Conservation (phyloP, 2,888 invertebrate species). For the Antitype chi region DNA sequence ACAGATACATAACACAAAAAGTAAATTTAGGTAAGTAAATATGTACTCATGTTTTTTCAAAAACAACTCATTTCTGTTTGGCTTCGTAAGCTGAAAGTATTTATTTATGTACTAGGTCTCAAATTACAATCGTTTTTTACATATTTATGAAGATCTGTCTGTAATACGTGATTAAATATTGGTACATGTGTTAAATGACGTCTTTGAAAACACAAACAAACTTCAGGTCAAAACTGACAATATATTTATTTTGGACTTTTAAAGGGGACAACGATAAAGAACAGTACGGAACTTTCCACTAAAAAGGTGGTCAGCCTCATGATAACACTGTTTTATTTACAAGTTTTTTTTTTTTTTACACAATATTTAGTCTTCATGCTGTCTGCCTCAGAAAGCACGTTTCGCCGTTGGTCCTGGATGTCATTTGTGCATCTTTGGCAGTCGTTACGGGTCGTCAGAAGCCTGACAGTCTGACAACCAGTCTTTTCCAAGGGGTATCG, state of each 20-base stretch:
- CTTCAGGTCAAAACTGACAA: not conserved
- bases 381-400: not conserved
- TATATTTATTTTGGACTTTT: not conserved
- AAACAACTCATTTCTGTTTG: slow-evolving; percentile 26
- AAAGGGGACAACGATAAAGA: slow-evolving; percentile 19
- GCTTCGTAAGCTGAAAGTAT: slow-evolving; percentile 14
- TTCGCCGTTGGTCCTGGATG: too few species aligned
- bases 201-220: not conserved
- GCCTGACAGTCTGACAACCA: too few species aligned
- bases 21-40: slow-evolving; percentile 24
- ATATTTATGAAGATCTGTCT: slow-evolving; percentile 24
- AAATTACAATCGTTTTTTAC: slow-evolving; percentile 38
- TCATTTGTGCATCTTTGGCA: too few species aligned
- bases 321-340: not conserved
- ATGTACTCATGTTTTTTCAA: slow-evolving; percentile 25
- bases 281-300: not conserved
- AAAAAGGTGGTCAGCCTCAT: not conserved
- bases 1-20: slow-evolving; percentile 24
- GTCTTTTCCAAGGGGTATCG: too few species aligned
- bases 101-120: slow-evolving; percentile 35
- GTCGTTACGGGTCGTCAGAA: too few species aligned
- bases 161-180: not conserved
- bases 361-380: not conserved
- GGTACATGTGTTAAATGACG: not conserved
- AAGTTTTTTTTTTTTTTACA: not conserved